phyloP scores from a whole-genome alignment of 2,113 vertebrate species.

The Merops nubicus region DNA sequence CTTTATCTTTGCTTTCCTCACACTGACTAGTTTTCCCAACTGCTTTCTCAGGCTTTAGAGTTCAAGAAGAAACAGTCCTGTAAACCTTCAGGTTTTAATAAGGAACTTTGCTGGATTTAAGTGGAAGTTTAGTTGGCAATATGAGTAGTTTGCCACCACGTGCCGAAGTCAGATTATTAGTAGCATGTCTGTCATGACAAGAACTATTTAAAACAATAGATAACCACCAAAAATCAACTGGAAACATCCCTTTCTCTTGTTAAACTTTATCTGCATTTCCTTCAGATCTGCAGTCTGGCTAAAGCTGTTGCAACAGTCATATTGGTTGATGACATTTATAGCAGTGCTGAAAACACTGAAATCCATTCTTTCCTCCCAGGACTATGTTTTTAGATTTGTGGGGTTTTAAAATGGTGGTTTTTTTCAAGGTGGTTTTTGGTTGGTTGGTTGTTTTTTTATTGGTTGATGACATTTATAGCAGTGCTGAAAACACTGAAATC shows the following conservation, averaged over 20 bases:
- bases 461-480: not conserved
- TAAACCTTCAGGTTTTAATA: not conserved
- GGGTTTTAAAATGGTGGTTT: not conserved
- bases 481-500: not conserved
- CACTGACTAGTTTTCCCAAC: not conserved
- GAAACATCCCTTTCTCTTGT: not conserved
- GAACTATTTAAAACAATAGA: not conserved
- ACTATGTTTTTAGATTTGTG: not conserved
- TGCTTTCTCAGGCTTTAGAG: not conserved
- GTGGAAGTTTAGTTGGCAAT: not conserved
- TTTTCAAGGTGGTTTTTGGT: too few relatives aligned
- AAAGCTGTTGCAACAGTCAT: not conserved
- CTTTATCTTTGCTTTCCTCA: not conserved
- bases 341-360: not conserved
- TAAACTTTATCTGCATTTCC: not conserved
- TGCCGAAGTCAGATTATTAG: not conserved
- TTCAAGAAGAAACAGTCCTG: not conserved
- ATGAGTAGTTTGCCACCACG: not conserved
- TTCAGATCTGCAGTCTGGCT: not conserved
- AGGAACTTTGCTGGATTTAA: not conserved
- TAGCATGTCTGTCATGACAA: not conserved
- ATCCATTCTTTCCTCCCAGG: not conserved
- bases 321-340: not conserved
- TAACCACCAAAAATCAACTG: not conserved
- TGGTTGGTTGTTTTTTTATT: not conserved